Evolutionary conservation across 2,797 vertebrate species (phyloP).

Genomic region (Siniperca obscura): DNA sequence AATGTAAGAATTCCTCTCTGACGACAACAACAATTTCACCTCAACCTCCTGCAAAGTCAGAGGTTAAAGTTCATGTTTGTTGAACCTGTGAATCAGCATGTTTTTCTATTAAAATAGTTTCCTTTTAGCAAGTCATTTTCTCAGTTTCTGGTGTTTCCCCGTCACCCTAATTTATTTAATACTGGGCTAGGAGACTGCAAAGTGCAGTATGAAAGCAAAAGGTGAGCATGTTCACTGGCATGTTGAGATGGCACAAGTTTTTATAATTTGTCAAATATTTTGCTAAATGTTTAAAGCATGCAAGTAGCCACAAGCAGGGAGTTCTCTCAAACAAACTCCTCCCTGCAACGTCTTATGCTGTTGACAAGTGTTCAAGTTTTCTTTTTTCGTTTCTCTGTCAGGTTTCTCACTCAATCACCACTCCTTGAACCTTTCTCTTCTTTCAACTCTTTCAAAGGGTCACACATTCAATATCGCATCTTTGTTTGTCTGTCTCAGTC

Average conservation of each 20-base stretch:
- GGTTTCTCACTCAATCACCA: neutral
- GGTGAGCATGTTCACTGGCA: neutral
- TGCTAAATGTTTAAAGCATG: neutral
- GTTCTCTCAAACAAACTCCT: neutral
- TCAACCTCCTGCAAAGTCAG: conserved; percentile 5
- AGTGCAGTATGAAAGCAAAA: neutral
- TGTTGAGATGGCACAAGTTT: conserved; percentile 3
- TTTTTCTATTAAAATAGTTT: conserved; percentile 2
- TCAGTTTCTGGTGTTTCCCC: neutral
- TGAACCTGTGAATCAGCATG: neutral
- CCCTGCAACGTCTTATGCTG: neutral
- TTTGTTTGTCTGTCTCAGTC: conserved; percentile 80
- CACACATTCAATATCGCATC: neutral
- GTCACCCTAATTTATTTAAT: neutral
- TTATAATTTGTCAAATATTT: neutral
- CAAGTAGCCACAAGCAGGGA: neutral
- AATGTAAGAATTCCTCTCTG: conserved; percentile 19
- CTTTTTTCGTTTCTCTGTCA: neutral
- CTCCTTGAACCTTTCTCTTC: neutral
- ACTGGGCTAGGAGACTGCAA: neutral
- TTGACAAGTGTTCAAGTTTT: neutral
- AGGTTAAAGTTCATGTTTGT: conserved; percentile 19
- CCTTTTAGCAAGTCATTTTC: neutral
- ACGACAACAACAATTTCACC: conserved; percentile 7
- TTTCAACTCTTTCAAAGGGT: conserved; percentile 12